A percentile compares a stretch with the other conserved stretches of the same genome.
Evolutionary conservation across 2,888 invertebrate species (phyloP).

Genomic region (Cyclophora punctaria): DNA sequence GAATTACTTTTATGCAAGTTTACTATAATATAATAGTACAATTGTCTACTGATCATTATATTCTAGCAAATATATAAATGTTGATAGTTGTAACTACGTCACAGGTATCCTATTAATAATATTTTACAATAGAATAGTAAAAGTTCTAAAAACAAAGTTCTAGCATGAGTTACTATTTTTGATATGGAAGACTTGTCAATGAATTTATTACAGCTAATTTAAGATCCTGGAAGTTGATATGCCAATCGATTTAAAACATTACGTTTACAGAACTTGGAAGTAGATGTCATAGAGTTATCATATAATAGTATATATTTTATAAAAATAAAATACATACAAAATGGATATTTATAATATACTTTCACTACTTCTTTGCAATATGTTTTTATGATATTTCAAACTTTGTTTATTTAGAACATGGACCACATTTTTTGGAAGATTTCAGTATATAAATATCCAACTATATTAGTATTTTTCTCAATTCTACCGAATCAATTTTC

Average conservation of each 20-base stretch:
- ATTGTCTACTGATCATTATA: conserved; percentile 5
- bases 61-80: conserved; percentile 13
- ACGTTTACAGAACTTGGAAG: conserved; percentile 60
- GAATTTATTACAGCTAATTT: conserved; percentile 58
- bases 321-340: conserved; percentile 75
- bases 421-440: conserved; percentile 48
- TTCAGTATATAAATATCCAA: conserved; percentile 15
- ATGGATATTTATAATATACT: conserved; percentile 43
- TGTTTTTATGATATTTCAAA: conserved; percentile 69
- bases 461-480: not conserved
- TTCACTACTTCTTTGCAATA: conserved; percentile 58
- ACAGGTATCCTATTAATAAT: conserved; percentile 4
- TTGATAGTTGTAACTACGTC: conserved; percentile 14
- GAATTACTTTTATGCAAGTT: not conserved
- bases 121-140: conserved; percentile 9
- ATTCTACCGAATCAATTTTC: not conserved
- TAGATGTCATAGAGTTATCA: conserved; percentile 46
- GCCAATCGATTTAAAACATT: conserved; percentile 53
- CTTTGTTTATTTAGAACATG: conserved; percentile 49
- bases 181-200: conserved; percentile 73
- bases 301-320: conserved; percentile 58
- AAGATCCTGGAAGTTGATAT: conserved; percentile 73
- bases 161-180: conserved; percentile 65
- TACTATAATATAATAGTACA: conserved; percentile 9
- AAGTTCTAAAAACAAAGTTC: conserved; percentile 37